A percentile compares a stretch with the other conserved stretches of the same genome.
These are phyloP conservation scores for Craterocephalus amniculus DNA, from an alignment of 2,797 vertebrate genomes.

Conservation along the genomic window DNA sequence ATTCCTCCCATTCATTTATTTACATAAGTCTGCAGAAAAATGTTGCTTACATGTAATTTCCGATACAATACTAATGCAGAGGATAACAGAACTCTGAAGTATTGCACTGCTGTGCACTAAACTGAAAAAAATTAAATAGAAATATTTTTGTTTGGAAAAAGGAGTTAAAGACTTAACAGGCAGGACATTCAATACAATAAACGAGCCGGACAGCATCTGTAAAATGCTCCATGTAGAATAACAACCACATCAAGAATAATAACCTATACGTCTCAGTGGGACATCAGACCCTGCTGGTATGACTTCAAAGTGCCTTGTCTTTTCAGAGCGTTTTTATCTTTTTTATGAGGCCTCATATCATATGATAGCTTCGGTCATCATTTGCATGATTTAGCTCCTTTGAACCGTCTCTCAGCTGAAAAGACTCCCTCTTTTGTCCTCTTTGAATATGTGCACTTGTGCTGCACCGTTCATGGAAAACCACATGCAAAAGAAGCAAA, in stretches of 20 bases:
- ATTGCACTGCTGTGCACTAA: background rate
- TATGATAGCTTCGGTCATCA: slow-evolving; percentile 22
- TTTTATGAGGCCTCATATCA: slow-evolving; percentile 44
- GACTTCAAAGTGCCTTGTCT: slow-evolving; percentile 40
- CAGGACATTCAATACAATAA: slow-evolving; percentile 12
- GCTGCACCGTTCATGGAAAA: slow-evolving; percentile 42
- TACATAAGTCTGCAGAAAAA: too few relatives aligned
- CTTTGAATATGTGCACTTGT: slow-evolving; percentile 31
- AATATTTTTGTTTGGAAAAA: background rate
- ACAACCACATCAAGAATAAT: slow-evolving; percentile 1
- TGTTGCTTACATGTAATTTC: background rate
- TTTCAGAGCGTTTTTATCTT: slow-evolving; percentile 43
- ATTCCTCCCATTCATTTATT: background rate
- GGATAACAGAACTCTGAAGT: background rate
- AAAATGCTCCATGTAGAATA: slow-evolving; percentile 19
- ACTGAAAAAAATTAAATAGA: background rate
- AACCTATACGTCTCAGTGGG: slow-evolving; percentile 8
- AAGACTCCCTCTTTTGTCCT: slow-evolving; percentile 58
- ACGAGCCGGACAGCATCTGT: slow-evolving; percentile 10
- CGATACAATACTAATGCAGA: background rate
- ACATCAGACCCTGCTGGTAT: slow-evolving; percentile 17
- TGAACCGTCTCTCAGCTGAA: slow-evolving; percentile 37
- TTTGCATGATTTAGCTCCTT: slow-evolving; percentile 70
- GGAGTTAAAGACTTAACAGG: background rate
- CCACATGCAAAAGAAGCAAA: slow-evolving; percentile 40